These are phyloP conservation scores for Drosophila anceps DNA, from an alignment of 2,888 invertebrate genomes.

Conservation along the genomic window DNA sequence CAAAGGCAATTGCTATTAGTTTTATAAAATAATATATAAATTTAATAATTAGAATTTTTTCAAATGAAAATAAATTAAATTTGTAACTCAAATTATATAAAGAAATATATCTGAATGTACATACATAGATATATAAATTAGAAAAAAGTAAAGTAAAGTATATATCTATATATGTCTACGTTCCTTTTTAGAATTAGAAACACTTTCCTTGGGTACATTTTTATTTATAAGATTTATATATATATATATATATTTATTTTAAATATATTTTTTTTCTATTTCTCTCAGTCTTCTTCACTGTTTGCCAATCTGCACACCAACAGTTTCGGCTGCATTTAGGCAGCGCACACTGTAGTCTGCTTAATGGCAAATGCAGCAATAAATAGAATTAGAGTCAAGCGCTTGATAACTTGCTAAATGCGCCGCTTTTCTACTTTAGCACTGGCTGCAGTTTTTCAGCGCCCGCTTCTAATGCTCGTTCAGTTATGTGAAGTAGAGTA, in stretches of 20 bases:
- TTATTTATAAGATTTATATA: not conserved
- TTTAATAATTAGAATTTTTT: not conserved
- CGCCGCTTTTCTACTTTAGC: slow-evolving; percentile 32
- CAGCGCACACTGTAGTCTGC: slow-evolving; percentile 36
- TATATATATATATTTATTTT: not conserved
- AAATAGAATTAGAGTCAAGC: slow-evolving; percentile 78
- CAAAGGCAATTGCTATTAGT: not conserved
- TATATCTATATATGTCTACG: too few species aligned
- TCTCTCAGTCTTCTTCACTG: not conserved
- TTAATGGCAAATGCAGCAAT: slow-evolving; percentile 72
- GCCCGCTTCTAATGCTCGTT: not conserved
- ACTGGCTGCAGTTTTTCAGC: slow-evolving; percentile 25
- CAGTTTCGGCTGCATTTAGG: slow-evolving; percentile 20
- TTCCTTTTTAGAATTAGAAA: not conserved
- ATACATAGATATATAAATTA: not conserved
- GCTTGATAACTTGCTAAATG: slow-evolving; percentile 75
- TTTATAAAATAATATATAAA: not conserved
- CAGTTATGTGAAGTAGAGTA: not conserved
- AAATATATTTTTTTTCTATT: too few species aligned
- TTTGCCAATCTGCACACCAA: not conserved
- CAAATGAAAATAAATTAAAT: too few species aligned
- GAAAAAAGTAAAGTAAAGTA: too few species aligned
- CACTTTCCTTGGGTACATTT: not conserved
- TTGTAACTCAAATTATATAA: not conserved
- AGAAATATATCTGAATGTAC: not conserved